Evolutionary conservation across 2,888 invertebrate genomes (phyloP).

Genomic region (Lamellibrachia columna): DNA sequence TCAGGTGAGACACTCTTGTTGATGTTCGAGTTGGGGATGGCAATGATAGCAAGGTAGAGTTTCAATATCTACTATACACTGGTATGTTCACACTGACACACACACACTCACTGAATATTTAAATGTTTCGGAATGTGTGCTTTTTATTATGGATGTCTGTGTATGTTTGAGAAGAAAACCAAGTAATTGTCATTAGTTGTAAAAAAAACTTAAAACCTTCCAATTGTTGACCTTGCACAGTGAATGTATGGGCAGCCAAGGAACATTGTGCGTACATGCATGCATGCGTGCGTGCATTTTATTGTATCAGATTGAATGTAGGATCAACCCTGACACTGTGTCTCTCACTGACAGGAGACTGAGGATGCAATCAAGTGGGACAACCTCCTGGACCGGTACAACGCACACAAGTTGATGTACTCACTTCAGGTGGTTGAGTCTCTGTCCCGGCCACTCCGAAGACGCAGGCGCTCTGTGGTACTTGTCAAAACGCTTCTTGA

Average conservation of each 20-base stretch:
- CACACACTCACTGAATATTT: neutral
- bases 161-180: too few species aligned
- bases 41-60: neutral
- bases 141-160: neutral
- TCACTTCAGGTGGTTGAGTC: constrained; percentile 90
- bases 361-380: constrained; percentile 50
- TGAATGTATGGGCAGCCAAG: neutral
- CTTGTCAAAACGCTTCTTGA: neutral
- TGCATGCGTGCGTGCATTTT: neutral
- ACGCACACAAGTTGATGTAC: constrained; percentile 94
- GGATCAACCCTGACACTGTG: neutral
- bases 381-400: constrained; percentile 84
- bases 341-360: neutral
- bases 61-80: neutral
- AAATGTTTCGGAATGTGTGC: neutral
- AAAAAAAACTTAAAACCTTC: too few species aligned
- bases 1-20: neutral
- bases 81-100: neutral
- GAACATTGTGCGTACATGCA: neutral
- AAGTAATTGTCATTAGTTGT: too few species aligned
- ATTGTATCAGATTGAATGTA: neutral
- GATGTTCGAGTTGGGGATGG: neutral
- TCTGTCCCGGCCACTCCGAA: constrained; percentile 65
- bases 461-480: constrained; percentile 44
- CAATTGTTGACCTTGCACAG: neutral